Conservation (phyloP, 2,797 vertebrate genomes). For the Apodemus agrarius region DNA sequence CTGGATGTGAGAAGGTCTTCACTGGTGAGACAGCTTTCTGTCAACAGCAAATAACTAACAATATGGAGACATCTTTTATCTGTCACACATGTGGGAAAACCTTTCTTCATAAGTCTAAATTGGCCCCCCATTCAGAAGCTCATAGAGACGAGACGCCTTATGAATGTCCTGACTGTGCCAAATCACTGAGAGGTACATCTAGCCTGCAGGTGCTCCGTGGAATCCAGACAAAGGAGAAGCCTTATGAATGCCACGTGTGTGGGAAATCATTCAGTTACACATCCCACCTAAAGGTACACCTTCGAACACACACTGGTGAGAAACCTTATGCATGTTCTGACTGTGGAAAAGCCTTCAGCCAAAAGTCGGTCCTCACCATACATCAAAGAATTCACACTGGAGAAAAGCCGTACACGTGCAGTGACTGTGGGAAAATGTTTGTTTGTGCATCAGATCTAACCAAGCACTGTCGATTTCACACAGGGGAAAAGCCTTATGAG, state of each 20-base stretch:
- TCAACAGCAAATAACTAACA: background rate
- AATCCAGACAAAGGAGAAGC: background rate
- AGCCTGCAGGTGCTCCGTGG: background rate
- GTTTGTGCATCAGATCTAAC: conserved; percentile 5
- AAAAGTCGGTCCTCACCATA: background rate
- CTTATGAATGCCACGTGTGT: background rate
- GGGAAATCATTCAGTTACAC: background rate
- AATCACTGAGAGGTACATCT: background rate
- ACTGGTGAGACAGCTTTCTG: background rate
- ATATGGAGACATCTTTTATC: background rate
- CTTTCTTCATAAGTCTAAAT: conserved; percentile 68
- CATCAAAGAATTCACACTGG: conserved; percentile 9
- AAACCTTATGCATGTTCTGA: conserved; percentile 6
- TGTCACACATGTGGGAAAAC: conserved; percentile 34
- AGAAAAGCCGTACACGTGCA: conserved; percentile 23
- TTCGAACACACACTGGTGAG: conserved; percentile 19
- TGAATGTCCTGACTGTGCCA: background rate
- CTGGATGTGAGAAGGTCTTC: conserved; percentile 27
- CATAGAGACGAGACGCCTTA: background rate
- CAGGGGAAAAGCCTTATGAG: conserved; percentile 6
- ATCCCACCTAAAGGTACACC: conserved; percentile 2
- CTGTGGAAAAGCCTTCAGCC: conserved; percentile 21
- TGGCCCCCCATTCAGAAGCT: conserved; percentile 61
- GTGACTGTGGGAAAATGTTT: conserved; percentile 31
- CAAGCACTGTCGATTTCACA: background rate